phyloP scores from a whole-genome alignment of 2,888 invertebrate species.

The Leucophenga maculata region DNA sequence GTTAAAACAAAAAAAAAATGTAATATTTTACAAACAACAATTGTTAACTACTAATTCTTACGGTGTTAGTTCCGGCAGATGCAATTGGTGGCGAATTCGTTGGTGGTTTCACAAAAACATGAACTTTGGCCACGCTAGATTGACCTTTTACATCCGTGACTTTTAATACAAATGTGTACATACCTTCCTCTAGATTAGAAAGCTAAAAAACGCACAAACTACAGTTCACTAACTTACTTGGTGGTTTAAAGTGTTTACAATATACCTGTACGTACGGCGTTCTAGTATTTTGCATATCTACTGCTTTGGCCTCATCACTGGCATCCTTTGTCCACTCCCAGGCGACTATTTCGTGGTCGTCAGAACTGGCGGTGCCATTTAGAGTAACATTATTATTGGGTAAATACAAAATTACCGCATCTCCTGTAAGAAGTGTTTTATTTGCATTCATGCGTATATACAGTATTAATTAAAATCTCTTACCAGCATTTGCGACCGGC shows the following conservation, averaged over 20 bases:
- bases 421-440: slow-evolving; percentile 72
- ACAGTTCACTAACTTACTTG: background rate
- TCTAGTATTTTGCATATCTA: slow-evolving; percentile 95
- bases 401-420: slow-evolving; percentile 90
- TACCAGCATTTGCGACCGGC: slow-evolving; percentile 92
- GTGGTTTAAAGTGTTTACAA: background rate
- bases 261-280: slow-evolving; percentile 84
- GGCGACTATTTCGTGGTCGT: slow-evolving; percentile 92
- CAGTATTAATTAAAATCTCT: slow-evolving; percentile 3
- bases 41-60: slow-evolving; percentile 49
- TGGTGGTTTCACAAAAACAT: slow-evolving; percentile 93
- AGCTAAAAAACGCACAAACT: slow-evolving; percentile 71
- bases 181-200: slow-evolving; percentile 92
- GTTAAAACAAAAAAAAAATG: slow-evolving; percentile 48
- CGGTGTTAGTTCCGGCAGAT: slow-evolving; percentile 76
- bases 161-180: slow-evolving; percentile 93
- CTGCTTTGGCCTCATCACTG: slow-evolving; percentile 89
- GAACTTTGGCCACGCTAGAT: slow-evolving; percentile 88
- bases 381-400: slow-evolving; percentile 90
- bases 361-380: slow-evolving; percentile 91
- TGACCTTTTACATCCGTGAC: slow-evolving; percentile 94
- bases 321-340: slow-evolving; percentile 97
- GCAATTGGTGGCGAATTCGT: slow-evolving; percentile 88
- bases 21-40: no score
- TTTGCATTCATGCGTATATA: background rate